Conservation (phyloP, 2,888 invertebrate species). For the Agrilus mali region DNA sequence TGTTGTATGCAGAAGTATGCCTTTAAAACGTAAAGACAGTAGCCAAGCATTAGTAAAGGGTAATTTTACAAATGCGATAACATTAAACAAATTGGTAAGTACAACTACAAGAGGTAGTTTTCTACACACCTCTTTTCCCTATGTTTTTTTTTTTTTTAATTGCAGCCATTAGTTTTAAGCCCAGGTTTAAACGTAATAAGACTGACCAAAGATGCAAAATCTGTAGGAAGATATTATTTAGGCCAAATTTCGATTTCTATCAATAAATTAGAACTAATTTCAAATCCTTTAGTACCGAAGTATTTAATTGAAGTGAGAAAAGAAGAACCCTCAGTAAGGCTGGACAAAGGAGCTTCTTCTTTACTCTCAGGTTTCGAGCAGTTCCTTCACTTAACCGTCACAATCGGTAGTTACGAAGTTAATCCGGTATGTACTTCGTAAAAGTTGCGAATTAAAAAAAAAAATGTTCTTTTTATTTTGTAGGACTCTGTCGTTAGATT, state of each 20-base stretch:
- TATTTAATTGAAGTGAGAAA: slow-evolving; percentile 36
- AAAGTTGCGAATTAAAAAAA: no score
- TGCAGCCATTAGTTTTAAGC: slow-evolving; percentile 28
- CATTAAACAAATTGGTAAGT: slow-evolving; percentile 25
- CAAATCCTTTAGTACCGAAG: slow-evolving; percentile 45
- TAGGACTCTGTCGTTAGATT: slow-evolving; percentile 49
- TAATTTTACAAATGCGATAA: slow-evolving; percentile 23
- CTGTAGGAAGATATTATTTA: slow-evolving; percentile 57
- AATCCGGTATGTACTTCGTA: slow-evolving; percentile 42
- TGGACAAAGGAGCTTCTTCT: slow-evolving; percentile 47
- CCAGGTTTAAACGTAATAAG: slow-evolving; percentile 55
- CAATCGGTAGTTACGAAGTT: slow-evolving; percentile 66
- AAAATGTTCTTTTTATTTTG: slow-evolving; percentile 6
- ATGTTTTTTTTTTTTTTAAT: slow-evolving; percentile 9
- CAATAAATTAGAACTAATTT: slow-evolving; percentile 60
- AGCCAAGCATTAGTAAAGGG: slow-evolving; percentile 26
- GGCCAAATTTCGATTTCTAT: slow-evolving; percentile 55
- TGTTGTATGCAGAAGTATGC: slow-evolving; percentile 52
- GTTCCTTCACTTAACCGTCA: slow-evolving; percentile 58
- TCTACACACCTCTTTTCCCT: neutral
- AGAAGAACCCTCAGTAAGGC: slow-evolving; percentile 33
- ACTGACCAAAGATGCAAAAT: slow-evolving; percentile 46
- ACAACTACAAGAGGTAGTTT: neutral
- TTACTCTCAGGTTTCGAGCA: slow-evolving; percentile 74
- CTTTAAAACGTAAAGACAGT: slow-evolving; percentile 59